Evolutionary conservation across 1,140 invertebrate genomes (phyloP), one percentile per base, ranked within the genome.

Genomic region (Pogonomyrmex californicus): DNA sequence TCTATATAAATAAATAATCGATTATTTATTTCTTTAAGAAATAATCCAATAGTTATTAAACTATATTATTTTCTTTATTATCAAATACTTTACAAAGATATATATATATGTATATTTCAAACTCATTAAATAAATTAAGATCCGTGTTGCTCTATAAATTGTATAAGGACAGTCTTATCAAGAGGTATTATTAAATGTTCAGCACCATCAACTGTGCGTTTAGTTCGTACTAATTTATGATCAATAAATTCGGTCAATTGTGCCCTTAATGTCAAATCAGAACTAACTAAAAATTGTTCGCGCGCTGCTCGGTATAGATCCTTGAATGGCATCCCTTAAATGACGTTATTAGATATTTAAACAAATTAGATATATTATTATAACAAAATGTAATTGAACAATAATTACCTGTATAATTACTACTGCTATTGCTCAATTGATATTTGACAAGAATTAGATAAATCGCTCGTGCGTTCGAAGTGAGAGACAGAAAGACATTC

Each of bases 231-330:
- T 71, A 99, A 95, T 93, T 99, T 98, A 94, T 99, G 99, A 95
- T 99, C 98, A 63, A 98, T 95, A 94, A 99, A 99, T 96, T 99
- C 99, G 0, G 97, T 98, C 1, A 99, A 95, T 91, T 99, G 98
- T 4, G 98, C 97, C 87, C 98, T 96, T 47, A 99, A 93, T 1
- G 98, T 98, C 12, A 98, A 95, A 95, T 99, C 98, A 3, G 98
- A 98, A 93, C 98, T 99, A 0, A 99, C 98, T 1, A 99, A 94
- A 94, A 99, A 99, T 12, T 96, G 96, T 95, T 99, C 98, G 63
- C 98, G 96, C 87, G 98, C 98, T 89, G 96, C 96, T 66, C 96
- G 96, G 93, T 99, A 99, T 44, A 99, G 95, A 91, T 98, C 97
- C 93, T 97, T 98, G 91, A 99, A 99, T 1, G 97, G 95, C 95